These are phyloP conservation scores for Eciton burchellii DNA, from an alignment of 1,140 invertebrate species.

Conservation along the genomic window DNA sequence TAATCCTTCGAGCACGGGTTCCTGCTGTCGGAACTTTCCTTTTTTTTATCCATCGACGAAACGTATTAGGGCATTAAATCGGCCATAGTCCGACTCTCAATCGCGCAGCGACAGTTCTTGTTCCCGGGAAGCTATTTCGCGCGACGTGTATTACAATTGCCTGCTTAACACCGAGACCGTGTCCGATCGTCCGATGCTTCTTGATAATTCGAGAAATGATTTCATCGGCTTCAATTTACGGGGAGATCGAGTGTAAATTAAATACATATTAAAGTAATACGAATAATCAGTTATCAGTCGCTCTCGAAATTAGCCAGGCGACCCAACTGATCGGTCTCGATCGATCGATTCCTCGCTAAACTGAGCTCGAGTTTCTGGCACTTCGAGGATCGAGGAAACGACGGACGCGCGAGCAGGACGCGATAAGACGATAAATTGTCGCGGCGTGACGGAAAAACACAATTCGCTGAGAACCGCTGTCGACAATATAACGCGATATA, in stretches of 20 bases:
- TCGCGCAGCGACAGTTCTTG: constrained; percentile 50
- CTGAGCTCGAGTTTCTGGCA: not conserved
- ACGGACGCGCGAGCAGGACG: not conserved
- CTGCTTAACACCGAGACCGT: constrained; percentile 54
- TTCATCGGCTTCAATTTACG: too few relatives aligned
- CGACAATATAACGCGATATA: constrained; percentile 75
- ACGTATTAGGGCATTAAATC: constrained; percentile 60
- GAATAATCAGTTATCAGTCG: too few relatives aligned
- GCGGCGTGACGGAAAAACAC: constrained; percentile 18
- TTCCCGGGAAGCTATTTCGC: constrained; percentile 27
- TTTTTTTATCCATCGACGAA: constrained; percentile 26
- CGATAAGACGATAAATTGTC: constrained; percentile 43
- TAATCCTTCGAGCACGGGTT: constrained; percentile 32
- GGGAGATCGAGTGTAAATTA: too few relatives aligned
- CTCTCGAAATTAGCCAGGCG: too few relatives aligned
- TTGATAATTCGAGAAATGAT: too few relatives aligned
- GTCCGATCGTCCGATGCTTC: too few relatives aligned
- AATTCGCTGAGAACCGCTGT: constrained; percentile 72
- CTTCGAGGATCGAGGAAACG: not conserved
- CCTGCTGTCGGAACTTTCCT: constrained; percentile 28
- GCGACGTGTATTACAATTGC: constrained; percentile 66
- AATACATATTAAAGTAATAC: too few relatives aligned
- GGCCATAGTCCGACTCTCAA: constrained; percentile 49
- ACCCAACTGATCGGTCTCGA: constrained; percentile 60
- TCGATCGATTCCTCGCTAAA: not conserved